A percentile compares a stretch with the other conserved stretches of the same genome.
phyloP scores from a whole-genome alignment of 2,797 vertebrate species.

The Coccyzus lansbergi region DNA sequence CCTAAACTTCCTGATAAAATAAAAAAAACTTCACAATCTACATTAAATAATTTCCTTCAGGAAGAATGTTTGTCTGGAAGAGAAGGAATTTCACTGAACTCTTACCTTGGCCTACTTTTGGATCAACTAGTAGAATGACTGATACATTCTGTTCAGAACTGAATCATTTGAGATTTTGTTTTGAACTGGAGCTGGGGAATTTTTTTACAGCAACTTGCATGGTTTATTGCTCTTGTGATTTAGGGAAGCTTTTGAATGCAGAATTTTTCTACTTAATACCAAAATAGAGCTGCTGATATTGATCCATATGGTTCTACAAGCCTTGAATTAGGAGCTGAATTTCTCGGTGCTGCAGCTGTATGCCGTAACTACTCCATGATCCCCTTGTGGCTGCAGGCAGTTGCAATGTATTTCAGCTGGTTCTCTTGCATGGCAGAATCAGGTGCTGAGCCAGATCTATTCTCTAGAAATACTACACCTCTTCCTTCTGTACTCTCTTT shows the following conservation, averaged over 20 bases:
- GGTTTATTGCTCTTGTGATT: background rate
- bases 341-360: fast-evolving
- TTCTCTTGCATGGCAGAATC: background rate
- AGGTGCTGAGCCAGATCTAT: background rate
- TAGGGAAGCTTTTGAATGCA: background rate
- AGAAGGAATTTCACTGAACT: background rate
- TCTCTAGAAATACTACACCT: background rate
- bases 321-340: background rate
- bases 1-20: background rate
- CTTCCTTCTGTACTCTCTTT: background rate
- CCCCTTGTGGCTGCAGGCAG: too few relatives aligned
- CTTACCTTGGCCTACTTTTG: background rate
- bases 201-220: background rate
- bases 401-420: background rate
- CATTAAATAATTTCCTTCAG: background rate
- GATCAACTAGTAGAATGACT: background rate
- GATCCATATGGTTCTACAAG: background rate
- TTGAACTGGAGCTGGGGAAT: background rate
- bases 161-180: background rate
- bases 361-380: fast-evolving
- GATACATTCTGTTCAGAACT: background rate
- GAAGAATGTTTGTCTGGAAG: background rate
- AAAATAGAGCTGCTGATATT: background rate
- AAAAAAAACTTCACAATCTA: background rate
- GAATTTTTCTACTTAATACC: background rate